A percentile compares a stretch with the other conserved stretches of the same genome.
Conservation (phyloP, 2,797 vertebrate species). For the Premnoplex brunnescens region DNA sequence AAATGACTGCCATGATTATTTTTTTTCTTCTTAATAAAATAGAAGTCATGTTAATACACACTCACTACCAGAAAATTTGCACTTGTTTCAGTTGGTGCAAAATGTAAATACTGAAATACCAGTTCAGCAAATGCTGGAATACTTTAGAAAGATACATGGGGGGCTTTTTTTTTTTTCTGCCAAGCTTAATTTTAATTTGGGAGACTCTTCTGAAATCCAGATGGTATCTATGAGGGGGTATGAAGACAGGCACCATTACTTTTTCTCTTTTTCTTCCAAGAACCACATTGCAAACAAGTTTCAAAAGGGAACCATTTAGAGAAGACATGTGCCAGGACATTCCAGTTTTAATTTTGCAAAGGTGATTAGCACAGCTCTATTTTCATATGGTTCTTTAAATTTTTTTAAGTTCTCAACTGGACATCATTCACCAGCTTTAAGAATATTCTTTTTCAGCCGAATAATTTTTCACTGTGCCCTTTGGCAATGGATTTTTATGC, state of each 20-base stretch:
- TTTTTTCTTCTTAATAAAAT: constrained; percentile 34
- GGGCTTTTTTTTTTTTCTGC: neutral
- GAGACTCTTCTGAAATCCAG: constrained; percentile 5
- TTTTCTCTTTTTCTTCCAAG: neutral
- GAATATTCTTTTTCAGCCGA: neutral
- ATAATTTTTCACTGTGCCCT: constrained; percentile 15
- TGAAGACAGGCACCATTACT: neutral
- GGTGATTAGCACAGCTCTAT: neutral
- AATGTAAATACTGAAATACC: constrained; percentile 22
- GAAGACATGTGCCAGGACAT: neutral
- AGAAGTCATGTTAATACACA: constrained; percentile 34
- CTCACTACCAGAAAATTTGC: neutral
- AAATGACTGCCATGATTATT: constrained; percentile 30
- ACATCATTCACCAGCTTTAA: neutral
- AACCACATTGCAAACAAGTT: neutral
- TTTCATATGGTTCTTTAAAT: neutral
- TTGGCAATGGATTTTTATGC: constrained; percentile 26
- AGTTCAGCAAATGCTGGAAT: neutral
- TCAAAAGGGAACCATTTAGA: neutral
- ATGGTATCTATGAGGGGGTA: neutral
- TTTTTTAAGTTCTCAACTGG: neutral
- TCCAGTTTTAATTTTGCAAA: neutral
- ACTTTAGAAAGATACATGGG: constrained; percentile 19
- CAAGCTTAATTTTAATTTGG: constrained; percentile 26
- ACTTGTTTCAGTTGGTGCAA: constrained; percentile 24